Conservation (phyloP, 2,888 invertebrate species). For the Alloscopus bannaensis region DNA sequence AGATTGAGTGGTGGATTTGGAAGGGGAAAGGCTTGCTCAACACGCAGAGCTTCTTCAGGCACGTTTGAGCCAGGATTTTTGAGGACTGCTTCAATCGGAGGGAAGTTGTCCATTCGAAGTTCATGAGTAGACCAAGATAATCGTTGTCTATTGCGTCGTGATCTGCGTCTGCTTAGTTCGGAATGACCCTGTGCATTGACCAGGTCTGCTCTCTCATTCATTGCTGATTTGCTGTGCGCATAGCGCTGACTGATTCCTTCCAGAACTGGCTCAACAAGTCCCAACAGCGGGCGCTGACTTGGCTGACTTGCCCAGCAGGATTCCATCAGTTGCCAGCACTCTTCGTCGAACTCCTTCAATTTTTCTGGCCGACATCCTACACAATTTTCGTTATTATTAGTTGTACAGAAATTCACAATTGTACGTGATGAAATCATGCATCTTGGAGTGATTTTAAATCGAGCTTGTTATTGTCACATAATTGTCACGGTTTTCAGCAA, state of each 20-base stretch:
- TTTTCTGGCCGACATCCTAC: constrained; percentile 88
- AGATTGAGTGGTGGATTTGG: too few relatives aligned
- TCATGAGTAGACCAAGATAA: too few relatives aligned
- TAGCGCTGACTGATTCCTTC: constrained; percentile 75
- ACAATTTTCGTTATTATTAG: constrained; percentile 3
- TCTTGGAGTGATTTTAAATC: neutral
- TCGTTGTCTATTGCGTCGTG: too few relatives aligned
- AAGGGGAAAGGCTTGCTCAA: too few relatives aligned
- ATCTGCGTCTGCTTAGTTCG: too few relatives aligned
- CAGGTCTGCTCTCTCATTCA: constrained; percentile 60
- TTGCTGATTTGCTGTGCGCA: constrained; percentile 61
- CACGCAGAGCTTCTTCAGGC: neutral
- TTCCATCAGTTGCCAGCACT: constrained; percentile 90
- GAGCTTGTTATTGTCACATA: neutral
- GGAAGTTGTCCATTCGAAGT: constrained; percentile 37
- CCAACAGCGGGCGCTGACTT: constrained; percentile 83
- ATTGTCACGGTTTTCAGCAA: too few relatives aligned
- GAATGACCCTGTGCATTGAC: too few relatives aligned
- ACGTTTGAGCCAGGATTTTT: neutral
- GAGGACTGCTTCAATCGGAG: neutral
- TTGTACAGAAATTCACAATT: neutral
- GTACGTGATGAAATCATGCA: neutral
- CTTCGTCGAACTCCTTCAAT: constrained; percentile 83
- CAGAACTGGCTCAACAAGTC: constrained; percentile 84
- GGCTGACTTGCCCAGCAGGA: constrained; percentile 90